phyloP scores from a whole-genome alignment of 2,113 vertebrate genomes.

The Tetrao urogallus region DNA sequence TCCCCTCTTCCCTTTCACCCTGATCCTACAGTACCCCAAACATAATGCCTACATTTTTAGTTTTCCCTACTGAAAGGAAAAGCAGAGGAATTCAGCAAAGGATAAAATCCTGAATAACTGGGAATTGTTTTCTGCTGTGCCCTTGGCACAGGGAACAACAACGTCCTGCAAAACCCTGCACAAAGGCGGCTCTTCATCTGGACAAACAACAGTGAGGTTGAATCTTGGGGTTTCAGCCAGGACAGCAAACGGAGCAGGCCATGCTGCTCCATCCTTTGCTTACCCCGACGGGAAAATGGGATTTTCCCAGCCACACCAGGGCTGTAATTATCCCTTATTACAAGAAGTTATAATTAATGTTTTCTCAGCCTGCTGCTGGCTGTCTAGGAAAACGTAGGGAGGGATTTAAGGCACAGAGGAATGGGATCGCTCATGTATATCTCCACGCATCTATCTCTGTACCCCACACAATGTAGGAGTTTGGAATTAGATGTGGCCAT shows the following conservation, averaged over 20 bases:
- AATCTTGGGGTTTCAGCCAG: neutral
- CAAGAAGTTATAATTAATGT: neutral
- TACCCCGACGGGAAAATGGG: neutral
- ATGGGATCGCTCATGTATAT: neutral
- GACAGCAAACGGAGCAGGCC: neutral
- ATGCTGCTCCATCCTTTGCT: neutral
- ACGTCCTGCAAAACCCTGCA: neutral
- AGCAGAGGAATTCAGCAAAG: neutral
- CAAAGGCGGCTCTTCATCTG: neutral
- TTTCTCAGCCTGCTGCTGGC: neutral
- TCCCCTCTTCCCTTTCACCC: neutral
- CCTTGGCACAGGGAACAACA: neutral
- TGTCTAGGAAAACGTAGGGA: neutral
- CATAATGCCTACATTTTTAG: fast-evolving
- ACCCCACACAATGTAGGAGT: neutral
- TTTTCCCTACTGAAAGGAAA: too few relatives aligned
- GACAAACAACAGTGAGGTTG: neutral
- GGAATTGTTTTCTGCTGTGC: neutral
- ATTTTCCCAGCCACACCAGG: neutral
- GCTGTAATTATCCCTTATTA: neutral
- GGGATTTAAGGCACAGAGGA: neutral
- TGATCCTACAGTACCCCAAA: fast-evolving
- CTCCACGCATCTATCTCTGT: neutral
- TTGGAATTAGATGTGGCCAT: neutral
- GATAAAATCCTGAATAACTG: neutral